Evolutionary conservation across 2,888 invertebrate genomes (phyloP).

Genomic region (Ecdyonurus torrentis): DNA sequence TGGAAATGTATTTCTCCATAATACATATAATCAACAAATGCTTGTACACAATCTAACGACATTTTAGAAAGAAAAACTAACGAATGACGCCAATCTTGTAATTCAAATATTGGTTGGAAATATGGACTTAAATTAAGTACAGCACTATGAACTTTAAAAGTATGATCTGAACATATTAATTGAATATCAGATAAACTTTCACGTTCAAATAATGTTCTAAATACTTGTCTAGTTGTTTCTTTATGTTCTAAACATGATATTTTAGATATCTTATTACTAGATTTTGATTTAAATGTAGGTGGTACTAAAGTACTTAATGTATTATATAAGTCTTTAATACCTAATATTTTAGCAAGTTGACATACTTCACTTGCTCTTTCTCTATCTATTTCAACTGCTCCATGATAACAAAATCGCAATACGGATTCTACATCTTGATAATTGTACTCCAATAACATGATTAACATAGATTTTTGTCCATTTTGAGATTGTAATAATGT

Average conservation of each 20-base stretch:
- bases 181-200: slow-evolving; percentile 12
- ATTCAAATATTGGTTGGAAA: slow-evolving; percentile 7
- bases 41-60: slow-evolving; percentile 3
- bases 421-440: slow-evolving; percentile 10
- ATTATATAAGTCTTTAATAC: slow-evolving; percentile 9
- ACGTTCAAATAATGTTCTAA: slow-evolving; percentile 7
- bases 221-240: slow-evolving; percentile 1
- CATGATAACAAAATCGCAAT: slow-evolving; percentile 13
- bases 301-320: slow-evolving; percentile 4
- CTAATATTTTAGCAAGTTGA: slow-evolving; percentile 10
- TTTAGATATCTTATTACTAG: background rate
- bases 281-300: background rate
- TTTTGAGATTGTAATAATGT: background rate
- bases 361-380: slow-evolving; percentile 6
- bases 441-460: slow-evolving; percentile 9
- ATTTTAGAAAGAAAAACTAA: slow-evolving; percentile 8
- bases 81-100: background rate
- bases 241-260: background rate
- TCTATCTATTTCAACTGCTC: slow-evolving; percentile 4
- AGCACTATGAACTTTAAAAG: slow-evolving; percentile 10
- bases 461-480: background rate
- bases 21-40: slow-evolving; percentile 12
- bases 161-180: slow-evolving; percentile 7
- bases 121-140: slow-evolving; percentile 11
- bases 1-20: slow-evolving; percentile 11